Conservation (phyloP, 2,888 invertebrate genomes). For the Eupsilia transversa region DNA sequence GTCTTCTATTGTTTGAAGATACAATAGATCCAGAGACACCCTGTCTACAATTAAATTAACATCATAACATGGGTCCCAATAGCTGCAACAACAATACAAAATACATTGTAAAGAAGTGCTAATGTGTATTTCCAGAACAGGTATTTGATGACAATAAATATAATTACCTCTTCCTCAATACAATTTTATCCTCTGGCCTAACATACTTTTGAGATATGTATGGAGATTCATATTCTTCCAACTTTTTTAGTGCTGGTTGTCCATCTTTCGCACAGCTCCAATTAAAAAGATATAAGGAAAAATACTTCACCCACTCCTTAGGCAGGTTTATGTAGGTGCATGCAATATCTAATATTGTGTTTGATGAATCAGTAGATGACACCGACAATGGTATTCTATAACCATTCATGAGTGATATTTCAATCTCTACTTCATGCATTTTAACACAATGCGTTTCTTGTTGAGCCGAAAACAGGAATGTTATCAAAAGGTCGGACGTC, state of each 20-base stretch:
- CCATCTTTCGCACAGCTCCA: slow-evolving; percentile 94
- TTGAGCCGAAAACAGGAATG: slow-evolving; percentile 97
- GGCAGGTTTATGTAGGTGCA: slow-evolving; percentile 95
- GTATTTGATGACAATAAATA: slow-evolving; percentile 27
- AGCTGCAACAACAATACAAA: slow-evolving; percentile 90
- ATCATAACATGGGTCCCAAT: slow-evolving; percentile 97
- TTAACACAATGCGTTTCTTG: slow-evolving; percentile 95
- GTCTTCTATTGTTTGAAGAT: slow-evolving; percentile 96
- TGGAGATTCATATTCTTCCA: slow-evolving; percentile 99
- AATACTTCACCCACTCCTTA: slow-evolving; percentile 95
- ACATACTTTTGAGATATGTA: slow-evolving; percentile 97
- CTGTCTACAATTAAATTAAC: slow-evolving; percentile 95
- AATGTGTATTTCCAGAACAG: neutral
- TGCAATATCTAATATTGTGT: slow-evolving; percentile 95
- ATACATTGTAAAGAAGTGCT: neutral
- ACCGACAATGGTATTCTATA: slow-evolving; percentile 95
- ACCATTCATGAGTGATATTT: slow-evolving; percentile 96
- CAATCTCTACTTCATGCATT: slow-evolving; percentile 93
- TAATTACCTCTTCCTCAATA: slow-evolving; percentile 95
- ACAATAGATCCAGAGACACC: slow-evolving; percentile 95
- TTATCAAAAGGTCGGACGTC: slow-evolving; percentile 94
- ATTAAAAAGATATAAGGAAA: slow-evolving; percentile 96
- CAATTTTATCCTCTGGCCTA: slow-evolving; percentile 93
- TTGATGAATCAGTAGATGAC: slow-evolving; percentile 95
- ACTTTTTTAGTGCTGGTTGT: slow-evolving; percentile 94